A percentile compares a stretch with the other conserved stretches of the same genome.
phyloP scores from a whole-genome alignment of 2,113 vertebrate species.

The Tenebrosternarchus preto region DNA sequence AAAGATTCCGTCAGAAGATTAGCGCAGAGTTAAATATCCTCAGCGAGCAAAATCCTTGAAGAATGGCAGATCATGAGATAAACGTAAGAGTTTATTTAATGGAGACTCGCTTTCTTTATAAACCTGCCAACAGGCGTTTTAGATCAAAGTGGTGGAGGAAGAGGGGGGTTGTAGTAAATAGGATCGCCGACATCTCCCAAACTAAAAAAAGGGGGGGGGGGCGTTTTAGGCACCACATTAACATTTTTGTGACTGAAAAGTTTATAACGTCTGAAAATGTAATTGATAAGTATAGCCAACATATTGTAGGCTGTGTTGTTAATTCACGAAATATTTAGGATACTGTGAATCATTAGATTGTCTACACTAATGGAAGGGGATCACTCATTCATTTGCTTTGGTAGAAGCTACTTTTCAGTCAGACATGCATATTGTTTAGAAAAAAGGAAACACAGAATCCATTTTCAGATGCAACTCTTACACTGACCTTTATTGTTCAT shows the following conservation, averaged over 20 bases:
- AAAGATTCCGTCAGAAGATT: slow-evolving; percentile 27
- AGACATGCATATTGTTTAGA: not conserved
- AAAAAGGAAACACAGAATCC: slow-evolving; percentile 29
- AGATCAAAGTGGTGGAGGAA: not conserved
- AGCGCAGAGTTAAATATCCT: slow-evolving; percentile 16
- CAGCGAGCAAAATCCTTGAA: slow-evolving; percentile 10
- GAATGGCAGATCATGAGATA: slow-evolving; percentile 41
- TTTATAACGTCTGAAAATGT: no score
- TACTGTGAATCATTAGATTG: no score
- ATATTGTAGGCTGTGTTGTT: no score
- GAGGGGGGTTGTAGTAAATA: not conserved
- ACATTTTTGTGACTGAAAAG: no score
- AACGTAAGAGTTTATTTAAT: slow-evolving; percentile 42
- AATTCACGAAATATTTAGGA: no score
- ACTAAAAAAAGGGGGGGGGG: slow-evolving; percentile 10
- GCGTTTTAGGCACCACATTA: not conserved
- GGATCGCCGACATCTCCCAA: not conserved
- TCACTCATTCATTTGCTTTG: no score
- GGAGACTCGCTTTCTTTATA: slow-evolving; percentile 37
- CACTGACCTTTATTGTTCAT: slow-evolving; percentile 76
- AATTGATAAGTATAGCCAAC: no score
- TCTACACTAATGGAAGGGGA: no score
- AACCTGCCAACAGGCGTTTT: slow-evolving; percentile 27
- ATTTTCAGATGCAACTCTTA: slow-evolving; percentile 71
- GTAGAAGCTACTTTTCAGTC: not conserved